Conservation (phyloP, 2,797 vertebrate species). For the Scyliorhinus canicula region DNA sequence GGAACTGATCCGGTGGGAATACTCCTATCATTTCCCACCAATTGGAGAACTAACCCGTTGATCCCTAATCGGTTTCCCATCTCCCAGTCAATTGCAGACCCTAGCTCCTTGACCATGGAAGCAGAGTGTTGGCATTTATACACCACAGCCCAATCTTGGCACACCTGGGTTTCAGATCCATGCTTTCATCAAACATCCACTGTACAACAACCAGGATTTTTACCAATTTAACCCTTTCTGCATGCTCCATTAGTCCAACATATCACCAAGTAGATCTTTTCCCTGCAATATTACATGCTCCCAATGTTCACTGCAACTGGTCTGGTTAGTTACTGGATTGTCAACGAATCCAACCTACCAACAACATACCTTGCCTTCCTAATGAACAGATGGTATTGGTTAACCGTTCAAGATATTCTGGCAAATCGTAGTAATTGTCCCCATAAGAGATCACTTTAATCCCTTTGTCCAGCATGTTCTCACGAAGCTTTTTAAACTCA, state of each 20-base stretch:
- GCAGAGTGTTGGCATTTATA: not conserved
- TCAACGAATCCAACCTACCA: not conserved
- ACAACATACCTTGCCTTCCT: conserved; percentile 47
- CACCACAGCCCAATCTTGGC: not conserved
- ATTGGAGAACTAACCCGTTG: not conserved
- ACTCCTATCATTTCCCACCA: not conserved
- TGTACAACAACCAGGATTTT: not conserved
- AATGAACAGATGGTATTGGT: conserved; percentile 78
- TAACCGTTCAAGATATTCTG: conserved; percentile 84
- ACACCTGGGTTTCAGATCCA: not conserved
- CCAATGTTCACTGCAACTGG: not conserved
- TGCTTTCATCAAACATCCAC: not conserved
- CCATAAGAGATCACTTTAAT: conserved; percentile 95
- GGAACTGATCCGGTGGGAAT: no score
- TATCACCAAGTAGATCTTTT: not conserved
- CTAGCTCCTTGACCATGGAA: not conserved
- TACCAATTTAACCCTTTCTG: not conserved
- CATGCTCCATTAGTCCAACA: not conserved
- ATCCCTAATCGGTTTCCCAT: not conserved
- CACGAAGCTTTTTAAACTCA: conserved; percentile 89
- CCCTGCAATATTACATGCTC: not conserved
- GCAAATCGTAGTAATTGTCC: conserved; percentile 78
- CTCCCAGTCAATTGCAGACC: not conserved
- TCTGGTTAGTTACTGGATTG: not conserved
- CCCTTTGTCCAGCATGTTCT: conserved; percentile 96